These are phyloP conservation scores for Penaeus japonicus DNA, from an alignment of 1,140 invertebrate genomes.

Conservation along the genomic window DNA sequence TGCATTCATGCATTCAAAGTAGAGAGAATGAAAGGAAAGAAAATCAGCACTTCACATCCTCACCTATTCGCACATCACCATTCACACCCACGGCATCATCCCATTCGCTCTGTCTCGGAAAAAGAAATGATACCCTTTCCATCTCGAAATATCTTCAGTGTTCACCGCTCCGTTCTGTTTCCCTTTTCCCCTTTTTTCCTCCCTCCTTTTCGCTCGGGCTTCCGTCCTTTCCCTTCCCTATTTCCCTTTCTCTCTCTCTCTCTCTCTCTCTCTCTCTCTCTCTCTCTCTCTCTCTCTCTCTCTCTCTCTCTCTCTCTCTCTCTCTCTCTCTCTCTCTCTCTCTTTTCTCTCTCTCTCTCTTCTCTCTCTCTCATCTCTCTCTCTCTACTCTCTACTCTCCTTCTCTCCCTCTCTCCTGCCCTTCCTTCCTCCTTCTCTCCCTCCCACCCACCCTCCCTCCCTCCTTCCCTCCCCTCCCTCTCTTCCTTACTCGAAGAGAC, in stretches of 20 bases:
- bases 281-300: not conserved
- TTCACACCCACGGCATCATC: too few relatives aligned
- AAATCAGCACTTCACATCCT: too few relatives aligned
- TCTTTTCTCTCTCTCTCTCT: not conserved
- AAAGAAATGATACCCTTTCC: too few relatives aligned
- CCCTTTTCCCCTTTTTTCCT: not conserved
- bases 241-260: not conserved
- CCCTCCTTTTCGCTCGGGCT: not conserved
- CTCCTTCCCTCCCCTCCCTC: not conserved
- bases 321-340: not conserved
- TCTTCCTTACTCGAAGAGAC: not conserved
- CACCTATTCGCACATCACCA: too few relatives aligned
- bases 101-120: too few relatives aligned
- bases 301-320: not conserved
- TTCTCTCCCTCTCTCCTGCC: not conserved
- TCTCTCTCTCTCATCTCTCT: not conserved
- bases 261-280: not conserved
- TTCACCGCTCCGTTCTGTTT: not conserved
- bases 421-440: not conserved
- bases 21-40: too few relatives aligned
- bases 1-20: too few relatives aligned
- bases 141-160: too few relatives aligned
- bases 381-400: not conserved
- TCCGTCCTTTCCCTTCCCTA: not conserved
- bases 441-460: not conserved